Evolutionary conservation across 2,797 vertebrate species (phyloP).

Genomic region (Pseudochirops corinnae): DNA sequence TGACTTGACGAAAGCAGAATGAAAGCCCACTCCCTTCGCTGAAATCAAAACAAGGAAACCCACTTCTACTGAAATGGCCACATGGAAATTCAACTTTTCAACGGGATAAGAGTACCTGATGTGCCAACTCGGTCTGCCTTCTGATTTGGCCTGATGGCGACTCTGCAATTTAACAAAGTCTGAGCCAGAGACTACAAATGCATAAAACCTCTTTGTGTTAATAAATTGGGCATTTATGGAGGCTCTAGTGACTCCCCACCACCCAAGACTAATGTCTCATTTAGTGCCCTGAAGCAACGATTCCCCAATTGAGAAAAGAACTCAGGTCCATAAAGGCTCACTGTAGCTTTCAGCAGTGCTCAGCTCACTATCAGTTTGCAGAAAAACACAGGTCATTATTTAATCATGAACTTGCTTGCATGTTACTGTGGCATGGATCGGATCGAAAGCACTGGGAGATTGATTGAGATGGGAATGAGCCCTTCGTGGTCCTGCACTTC

Average conservation of each 20-base stretch:
- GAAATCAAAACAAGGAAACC: not conserved
- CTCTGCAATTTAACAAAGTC: slow-evolving; percentile 40
- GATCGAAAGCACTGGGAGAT: not conserved
- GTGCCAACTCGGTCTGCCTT: not conserved
- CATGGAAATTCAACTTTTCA: not conserved
- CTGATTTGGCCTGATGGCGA: not conserved
- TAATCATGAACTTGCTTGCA: not conserved
- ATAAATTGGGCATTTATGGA: not conserved
- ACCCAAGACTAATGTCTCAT: not conserved
- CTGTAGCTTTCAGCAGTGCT: slow-evolving; percentile 32
- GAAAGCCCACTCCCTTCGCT: not conserved
- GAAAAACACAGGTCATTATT: slow-evolving; percentile 28
- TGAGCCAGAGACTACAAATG: not conserved
- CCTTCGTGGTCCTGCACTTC: not conserved
- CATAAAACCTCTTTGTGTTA: not conserved
- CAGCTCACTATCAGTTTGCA: not conserved
- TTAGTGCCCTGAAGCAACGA: not conserved
- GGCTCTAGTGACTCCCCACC: not conserved
- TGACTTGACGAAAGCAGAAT: not conserved
- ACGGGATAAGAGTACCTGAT: slow-evolving; percentile 6
- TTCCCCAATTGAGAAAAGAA: not conserved
- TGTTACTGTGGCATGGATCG: not conserved
- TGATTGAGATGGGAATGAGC: not conserved
- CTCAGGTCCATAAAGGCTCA: slow-evolving; percentile 16
- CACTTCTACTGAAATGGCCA: slow-evolving; percentile 15